Conservation (phyloP, 2,888 invertebrate species). For the Cylindroiulus punctatus region DNA sequence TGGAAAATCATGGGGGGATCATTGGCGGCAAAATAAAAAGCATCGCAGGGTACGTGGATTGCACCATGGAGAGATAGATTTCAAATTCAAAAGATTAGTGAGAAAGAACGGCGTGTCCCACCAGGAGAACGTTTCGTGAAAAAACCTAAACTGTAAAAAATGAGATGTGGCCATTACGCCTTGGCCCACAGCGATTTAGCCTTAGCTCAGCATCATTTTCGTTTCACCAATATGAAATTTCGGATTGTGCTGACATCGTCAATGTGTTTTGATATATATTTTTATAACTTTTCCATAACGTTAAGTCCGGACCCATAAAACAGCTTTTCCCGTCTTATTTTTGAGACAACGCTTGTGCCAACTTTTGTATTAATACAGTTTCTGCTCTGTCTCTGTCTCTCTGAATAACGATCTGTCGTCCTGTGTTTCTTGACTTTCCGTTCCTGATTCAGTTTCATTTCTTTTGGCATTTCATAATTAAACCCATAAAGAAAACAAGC, state of each 20-base stretch:
- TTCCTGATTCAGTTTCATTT: too few species aligned
- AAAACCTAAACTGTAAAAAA: conserved; percentile 1
- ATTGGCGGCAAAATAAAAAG: conserved; percentile 36
- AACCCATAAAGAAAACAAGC: too few species aligned
- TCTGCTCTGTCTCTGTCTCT: neutral
- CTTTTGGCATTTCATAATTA: too few species aligned
- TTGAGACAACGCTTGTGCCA: neutral
- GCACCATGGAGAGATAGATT: conserved; percentile 19
- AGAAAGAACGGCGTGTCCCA: conserved; percentile 20
- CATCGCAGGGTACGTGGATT: neutral
- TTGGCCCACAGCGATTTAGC: neutral
- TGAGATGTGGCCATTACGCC: neutral
- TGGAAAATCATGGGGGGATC: conserved; percentile 4
- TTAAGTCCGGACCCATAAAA: conserved; percentile 34
- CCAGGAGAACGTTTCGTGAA: neutral
- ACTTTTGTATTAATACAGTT: neutral
- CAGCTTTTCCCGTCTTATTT: conserved; percentile 12
- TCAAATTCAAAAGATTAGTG: conserved; percentile 26
- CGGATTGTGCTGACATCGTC: conserved; percentile 34
- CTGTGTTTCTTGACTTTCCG: neutral
- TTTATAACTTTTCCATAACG: conserved; percentile 43
- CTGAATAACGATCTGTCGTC: neutral
- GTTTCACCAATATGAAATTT: neutral
- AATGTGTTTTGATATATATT: conserved; percentile 14
- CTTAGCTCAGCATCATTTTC: conserved; percentile 9